These are phyloP conservation scores for Conus ventricosus DNA, from an alignment of 1,140 invertebrate genomes.

Conservation along the genomic window DNA sequence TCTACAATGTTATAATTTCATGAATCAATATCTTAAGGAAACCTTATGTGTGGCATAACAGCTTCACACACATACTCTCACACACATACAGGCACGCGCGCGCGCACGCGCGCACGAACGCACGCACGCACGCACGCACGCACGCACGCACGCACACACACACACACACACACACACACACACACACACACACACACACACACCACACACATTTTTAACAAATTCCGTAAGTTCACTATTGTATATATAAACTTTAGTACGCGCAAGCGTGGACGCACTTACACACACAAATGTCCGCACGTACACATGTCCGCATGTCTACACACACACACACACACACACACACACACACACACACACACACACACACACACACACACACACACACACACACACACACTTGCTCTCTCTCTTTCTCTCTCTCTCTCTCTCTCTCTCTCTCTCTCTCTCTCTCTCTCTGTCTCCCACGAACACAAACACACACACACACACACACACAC, in stretches of 20 bases:
- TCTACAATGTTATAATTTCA: too few species aligned
- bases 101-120: neutral
- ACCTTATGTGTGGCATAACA: too few species aligned
- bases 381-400: neutral
- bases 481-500: too few species aligned
- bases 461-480: too few species aligned
- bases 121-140: slow-evolving; percentile 5
- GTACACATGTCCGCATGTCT: neutral
- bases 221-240: neutral
- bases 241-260: too few species aligned
- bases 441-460: too few species aligned
- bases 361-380: neutral
- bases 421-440: neutral
- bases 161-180: slow-evolving; percentile 23
- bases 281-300: neutral
- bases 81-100: neutral
- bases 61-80: neutral
- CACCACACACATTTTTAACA: neutral
- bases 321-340: neutral
- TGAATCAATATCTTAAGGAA: too few species aligned
- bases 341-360: neutral
- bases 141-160: neutral
- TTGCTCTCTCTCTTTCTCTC: neutral
- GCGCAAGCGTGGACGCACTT: neutral
- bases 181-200: neutral